These are phyloP conservation scores for Dicycla oo DNA, from an alignment of 2,888 invertebrate genomes.

Conservation along the genomic window DNA sequence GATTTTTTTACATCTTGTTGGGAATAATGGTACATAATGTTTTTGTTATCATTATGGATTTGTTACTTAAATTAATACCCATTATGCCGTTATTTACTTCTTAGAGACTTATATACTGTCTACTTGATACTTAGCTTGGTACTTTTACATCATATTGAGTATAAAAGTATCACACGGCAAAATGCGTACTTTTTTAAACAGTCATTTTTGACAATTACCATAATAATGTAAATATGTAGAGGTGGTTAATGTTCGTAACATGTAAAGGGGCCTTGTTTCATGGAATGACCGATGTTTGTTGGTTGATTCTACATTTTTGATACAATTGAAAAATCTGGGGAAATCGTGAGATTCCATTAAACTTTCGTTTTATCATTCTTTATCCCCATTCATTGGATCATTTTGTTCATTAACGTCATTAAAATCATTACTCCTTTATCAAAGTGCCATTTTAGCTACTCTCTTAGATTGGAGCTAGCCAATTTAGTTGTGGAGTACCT, in stretches of 20 bases:
- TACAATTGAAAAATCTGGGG: constrained; percentile 31
- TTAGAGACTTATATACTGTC: constrained; percentile 46
- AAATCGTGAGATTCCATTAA: constrained; percentile 26
- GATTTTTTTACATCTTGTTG: constrained; percentile 56
- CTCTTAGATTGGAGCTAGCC: constrained; percentile 79
- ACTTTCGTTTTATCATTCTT: constrained; percentile 25
- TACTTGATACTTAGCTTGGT: constrained; percentile 40
- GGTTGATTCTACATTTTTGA: constrained; percentile 22
- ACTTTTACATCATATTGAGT: constrained; percentile 45
- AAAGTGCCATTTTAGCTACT: constrained; percentile 68
- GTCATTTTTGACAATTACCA: constrained; percentile 65
- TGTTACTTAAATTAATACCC: constrained; percentile 61
- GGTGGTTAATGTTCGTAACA: constrained; percentile 60
- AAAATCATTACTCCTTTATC: constrained; percentile 45
- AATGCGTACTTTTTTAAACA: constrained; percentile 60
- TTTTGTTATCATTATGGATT: constrained; percentile 60
- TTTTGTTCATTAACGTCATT: constrained; percentile 28
- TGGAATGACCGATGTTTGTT: constrained; percentile 35
- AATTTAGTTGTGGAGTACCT: constrained; percentile 79
- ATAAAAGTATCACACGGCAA: constrained; percentile 52
- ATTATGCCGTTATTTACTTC: constrained; percentile 46
- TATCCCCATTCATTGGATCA: constrained; percentile 20
- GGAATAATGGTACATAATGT: constrained; percentile 59
- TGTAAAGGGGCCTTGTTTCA: constrained; percentile 67
- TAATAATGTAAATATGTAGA: constrained; percentile 69